Conservation (phyloP, 2,113 vertebrate genomes). For the Megalops atlanticus region DNA sequence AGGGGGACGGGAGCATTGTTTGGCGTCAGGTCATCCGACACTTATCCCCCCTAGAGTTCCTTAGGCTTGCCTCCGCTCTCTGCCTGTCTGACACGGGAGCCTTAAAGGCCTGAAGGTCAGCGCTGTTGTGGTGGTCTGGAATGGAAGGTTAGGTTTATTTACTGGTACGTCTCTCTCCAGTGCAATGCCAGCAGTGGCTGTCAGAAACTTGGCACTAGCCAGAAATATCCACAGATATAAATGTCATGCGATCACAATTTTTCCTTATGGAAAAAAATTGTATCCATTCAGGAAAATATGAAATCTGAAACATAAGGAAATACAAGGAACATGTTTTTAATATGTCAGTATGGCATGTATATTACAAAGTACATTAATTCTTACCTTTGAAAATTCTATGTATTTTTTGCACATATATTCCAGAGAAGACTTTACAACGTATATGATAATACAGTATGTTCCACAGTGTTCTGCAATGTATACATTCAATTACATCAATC, state of each 20-base stretch:
- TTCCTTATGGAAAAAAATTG: not conserved
- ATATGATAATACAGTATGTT: not conserved
- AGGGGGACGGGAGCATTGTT: constrained; percentile 30
- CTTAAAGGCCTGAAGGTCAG: constrained; percentile 6
- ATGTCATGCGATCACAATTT: not conserved
- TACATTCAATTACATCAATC: no score
- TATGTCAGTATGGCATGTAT: not conserved
- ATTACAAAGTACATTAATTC: not conserved
- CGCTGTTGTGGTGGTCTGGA: no score
- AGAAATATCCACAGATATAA: not conserved
- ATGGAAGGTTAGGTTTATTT: not conserved
- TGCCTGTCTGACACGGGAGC: not conserved
- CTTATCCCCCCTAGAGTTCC: not conserved
- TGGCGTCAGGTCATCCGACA: not conserved
- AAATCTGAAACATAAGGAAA: not conserved
- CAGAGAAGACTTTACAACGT: not conserved
- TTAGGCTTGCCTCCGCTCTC: not conserved
- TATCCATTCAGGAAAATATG: not conserved
- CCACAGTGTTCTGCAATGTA: not conserved
- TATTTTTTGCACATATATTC: not conserved
- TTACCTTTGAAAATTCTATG: not conserved
- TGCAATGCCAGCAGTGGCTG: not conserved
- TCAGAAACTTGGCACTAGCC: not conserved
- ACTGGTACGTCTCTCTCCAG: not conserved
- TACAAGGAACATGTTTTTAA: not conserved